A percentile compares a stretch with the other conserved stretches of the same genome.
phyloP scores from a whole-genome alignment of 2,113 vertebrate species.

The Patagioenas fasciata region DNA sequence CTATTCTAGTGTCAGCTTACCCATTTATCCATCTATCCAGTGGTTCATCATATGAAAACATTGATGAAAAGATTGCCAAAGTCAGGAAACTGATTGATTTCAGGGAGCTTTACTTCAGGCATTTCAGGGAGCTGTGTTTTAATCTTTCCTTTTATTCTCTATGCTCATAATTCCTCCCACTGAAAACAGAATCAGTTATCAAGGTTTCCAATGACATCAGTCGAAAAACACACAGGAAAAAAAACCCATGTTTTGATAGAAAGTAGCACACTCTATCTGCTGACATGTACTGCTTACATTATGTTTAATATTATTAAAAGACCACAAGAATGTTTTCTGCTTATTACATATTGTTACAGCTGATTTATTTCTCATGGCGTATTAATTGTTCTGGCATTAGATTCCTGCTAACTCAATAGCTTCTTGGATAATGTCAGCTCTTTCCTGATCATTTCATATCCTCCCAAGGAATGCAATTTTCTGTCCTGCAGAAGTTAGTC shows the following conservation, averaged over 20 bases:
- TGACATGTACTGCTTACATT: not conserved
- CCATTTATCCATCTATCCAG: not conserved
- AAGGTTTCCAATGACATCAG: not conserved
- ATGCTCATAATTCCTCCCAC: not conserved
- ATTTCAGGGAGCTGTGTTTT: not conserved
- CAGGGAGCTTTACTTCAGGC: not conserved
- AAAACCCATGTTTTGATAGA: not conserved
- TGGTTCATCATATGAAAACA: not conserved
- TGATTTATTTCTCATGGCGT: not conserved
- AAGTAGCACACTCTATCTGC: not conserved
- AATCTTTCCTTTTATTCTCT: not conserved
- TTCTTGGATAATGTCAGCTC: not conserved
- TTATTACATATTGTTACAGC: not conserved
- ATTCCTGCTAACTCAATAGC: not conserved
- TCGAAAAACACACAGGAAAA: not conserved
- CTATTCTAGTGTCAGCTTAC: not conserved
- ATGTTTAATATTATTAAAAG: not conserved
- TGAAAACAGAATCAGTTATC: not conserved
- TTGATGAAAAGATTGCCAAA: not conserved
- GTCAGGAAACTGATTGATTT: not conserved
- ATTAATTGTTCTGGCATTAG: conserved; percentile 17
- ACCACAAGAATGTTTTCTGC: not conserved
- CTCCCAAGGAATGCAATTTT: conserved; percentile 1
- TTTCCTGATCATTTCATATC: not conserved
- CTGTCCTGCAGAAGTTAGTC: conserved; percentile 33